Evolutionary conservation across 2,797 vertebrate genomes (phyloP).

Genomic region (Malurus leucopterus): DNA sequence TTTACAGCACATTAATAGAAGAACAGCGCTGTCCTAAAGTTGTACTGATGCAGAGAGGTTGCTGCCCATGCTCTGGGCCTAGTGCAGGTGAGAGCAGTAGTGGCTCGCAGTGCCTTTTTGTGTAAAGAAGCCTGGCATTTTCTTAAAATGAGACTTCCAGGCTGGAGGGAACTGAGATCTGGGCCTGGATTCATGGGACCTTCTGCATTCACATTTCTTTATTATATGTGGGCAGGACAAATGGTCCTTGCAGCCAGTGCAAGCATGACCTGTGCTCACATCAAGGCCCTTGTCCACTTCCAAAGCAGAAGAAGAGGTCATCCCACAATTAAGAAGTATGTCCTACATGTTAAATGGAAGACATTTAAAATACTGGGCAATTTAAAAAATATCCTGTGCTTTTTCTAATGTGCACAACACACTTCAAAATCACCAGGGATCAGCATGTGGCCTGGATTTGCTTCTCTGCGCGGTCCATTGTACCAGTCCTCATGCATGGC

Average conservation of each 20-base stretch:
- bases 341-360: not conserved
- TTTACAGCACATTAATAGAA: accelerated
- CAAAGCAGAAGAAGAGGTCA: not conserved
- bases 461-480: not conserved
- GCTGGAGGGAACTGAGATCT: not conserved
- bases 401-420: not conserved
- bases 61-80: not conserved
- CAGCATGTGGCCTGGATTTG: not conserved
- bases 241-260: not conserved
- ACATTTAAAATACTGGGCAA: not conserved
- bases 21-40: not conserved
- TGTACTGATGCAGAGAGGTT: accelerated
- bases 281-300: not conserved
- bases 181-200: not conserved
- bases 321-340: not conserved
- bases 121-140: not conserved
- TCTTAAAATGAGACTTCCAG: not conserved
- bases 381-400: not conserved
- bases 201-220: not conserved
- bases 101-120: accelerated
- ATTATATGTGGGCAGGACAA: not conserved
- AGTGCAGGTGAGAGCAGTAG: not conserved
- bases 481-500: not conserved
- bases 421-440: not conserved
- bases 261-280: not conserved